phyloP scores from a whole-genome alignment of 35 echinoderm and acorn worm genomes.

The Acanthaster planci region DNA sequence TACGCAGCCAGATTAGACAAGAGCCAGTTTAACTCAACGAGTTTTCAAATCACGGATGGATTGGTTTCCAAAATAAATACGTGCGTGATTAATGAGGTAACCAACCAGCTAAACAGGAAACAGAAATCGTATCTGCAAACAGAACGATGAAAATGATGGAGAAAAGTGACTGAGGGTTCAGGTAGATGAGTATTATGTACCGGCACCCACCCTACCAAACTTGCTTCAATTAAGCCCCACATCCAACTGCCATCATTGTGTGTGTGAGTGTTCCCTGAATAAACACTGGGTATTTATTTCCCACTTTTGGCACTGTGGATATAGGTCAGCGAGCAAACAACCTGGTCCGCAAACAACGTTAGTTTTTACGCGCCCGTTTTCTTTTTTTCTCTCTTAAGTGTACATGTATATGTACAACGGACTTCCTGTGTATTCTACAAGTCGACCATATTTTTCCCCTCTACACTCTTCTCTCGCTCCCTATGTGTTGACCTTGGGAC shows the following conservation, averaged over 20 bases:
- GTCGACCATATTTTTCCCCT: background rate
- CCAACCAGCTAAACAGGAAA: too few relatives aligned
- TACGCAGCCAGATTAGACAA: too few relatives aligned
- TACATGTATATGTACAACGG: background rate
- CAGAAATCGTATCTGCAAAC: too few relatives aligned
- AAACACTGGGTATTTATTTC: background rate
- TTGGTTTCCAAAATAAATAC: slow-evolving; percentile 15
- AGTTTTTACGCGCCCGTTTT: background rate
- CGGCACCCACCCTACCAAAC: slow-evolving; percentile 8
- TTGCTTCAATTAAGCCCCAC: too few relatives aligned
- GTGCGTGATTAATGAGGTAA: slow-evolving; percentile 1
- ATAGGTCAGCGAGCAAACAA: slow-evolving; percentile 23
- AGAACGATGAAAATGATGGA: too few relatives aligned
- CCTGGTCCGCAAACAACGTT: background rate
- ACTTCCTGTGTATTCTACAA: slow-evolving; percentile 16
- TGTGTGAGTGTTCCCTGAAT: background rate
- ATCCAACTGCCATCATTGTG: background rate
- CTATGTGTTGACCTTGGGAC: slow-evolving; percentile 1
- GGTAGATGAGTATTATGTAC: too few relatives aligned
- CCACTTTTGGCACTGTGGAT: slow-evolving; percentile 13
- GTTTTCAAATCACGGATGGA: too few relatives aligned
- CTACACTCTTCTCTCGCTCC: too few relatives aligned
- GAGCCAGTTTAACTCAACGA: too few relatives aligned
- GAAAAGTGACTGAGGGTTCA: too few relatives aligned
- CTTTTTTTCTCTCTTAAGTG: too few relatives aligned